A percentile compares a stretch with the other conserved stretches of the same genome.
phyloP scores from a whole-genome alignment of 2,113 vertebrate species.

The Mellivora capensis region DNA sequence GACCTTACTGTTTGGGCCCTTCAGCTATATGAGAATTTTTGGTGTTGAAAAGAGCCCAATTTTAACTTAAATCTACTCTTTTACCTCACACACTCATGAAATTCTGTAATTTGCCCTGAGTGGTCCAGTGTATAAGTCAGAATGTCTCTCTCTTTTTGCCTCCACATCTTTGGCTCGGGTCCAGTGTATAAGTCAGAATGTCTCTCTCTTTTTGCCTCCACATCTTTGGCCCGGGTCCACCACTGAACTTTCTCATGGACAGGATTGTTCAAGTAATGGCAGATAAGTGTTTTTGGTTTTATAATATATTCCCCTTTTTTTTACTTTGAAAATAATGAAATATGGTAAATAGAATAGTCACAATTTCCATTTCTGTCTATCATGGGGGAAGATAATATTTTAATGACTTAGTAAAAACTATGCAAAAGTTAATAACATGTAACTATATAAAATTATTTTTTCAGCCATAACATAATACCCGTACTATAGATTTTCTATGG shows the following conservation, averaged over 20 bases:
- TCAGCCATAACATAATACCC: not conserved
- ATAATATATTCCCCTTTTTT: not conserved
- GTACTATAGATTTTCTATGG: not conserved
- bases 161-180: not conserved
- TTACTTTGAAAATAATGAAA: not conserved
- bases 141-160: not conserved
- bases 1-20: not conserved
- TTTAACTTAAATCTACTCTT: not conserved
- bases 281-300: not conserved
- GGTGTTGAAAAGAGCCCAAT: not conserved
- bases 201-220: not conserved
- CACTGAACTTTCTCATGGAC: not conserved
- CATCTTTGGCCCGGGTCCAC: fast-evolving
- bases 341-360: not conserved
- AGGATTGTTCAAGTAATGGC: not conserved
- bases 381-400: not conserved
- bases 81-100: fast-evolving
- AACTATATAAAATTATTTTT: not conserved
- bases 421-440: not conserved
- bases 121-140: not conserved
- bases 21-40: not conserved
- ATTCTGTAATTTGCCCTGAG: not conserved
- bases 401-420: not conserved
- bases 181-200: not conserved
- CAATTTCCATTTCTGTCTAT: not conserved